These are phyloP conservation scores for Chitala chitala DNA, from an alignment of 2,113 vertebrate genomes.

Conservation along the genomic window DNA sequence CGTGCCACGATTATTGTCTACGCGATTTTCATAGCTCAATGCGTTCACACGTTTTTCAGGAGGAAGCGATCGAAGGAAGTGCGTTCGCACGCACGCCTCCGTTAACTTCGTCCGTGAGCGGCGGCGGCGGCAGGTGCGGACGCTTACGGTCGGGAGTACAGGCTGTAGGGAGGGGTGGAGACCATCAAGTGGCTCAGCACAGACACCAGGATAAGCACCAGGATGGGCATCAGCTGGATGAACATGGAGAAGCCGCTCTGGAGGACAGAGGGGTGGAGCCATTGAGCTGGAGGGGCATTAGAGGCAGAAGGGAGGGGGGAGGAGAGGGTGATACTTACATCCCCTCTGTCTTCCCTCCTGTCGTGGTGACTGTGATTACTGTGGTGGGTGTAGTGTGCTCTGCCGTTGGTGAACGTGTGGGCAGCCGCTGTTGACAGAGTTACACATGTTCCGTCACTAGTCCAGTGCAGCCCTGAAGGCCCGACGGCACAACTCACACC, in stretches of 20 bases:
- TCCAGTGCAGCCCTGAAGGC: too few relatives aligned
- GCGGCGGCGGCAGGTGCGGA: neutral
- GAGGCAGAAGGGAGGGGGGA: neutral
- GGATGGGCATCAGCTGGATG: slow-evolving; percentile 94
- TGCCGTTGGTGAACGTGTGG: slow-evolving; percentile 84
- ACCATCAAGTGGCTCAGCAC: slow-evolving; percentile 94
- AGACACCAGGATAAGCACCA: slow-evolving; percentile 91
- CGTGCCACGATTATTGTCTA: too few relatives aligned
- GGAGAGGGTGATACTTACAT: slow-evolving; percentile 61
- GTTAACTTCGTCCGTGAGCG: too few relatives aligned
- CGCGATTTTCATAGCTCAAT: too few relatives aligned
- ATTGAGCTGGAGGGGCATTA: neutral
- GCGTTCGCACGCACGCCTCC: too few relatives aligned
- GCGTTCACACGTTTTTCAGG: too few relatives aligned
- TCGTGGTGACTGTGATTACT: slow-evolving; percentile 77
- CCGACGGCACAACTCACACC: too few relatives aligned
- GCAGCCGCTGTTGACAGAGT: slow-evolving; percentile 64
- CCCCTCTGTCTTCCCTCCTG: slow-evolving; percentile 84
- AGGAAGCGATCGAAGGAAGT: too few relatives aligned
- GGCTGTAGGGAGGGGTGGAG: slow-evolving; percentile 89
- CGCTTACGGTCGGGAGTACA: slow-evolving; percentile 91
- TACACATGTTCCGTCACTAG: too few relatives aligned
- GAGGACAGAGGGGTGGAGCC: slow-evolving; percentile 19
- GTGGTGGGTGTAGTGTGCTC: slow-evolving; percentile 76
- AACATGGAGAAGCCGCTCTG: slow-evolving; percentile 96